These are phyloP conservation scores for Siniperca chuatsi DNA, from an alignment of 2,113 vertebrate species.

Conservation along the genomic window DNA sequence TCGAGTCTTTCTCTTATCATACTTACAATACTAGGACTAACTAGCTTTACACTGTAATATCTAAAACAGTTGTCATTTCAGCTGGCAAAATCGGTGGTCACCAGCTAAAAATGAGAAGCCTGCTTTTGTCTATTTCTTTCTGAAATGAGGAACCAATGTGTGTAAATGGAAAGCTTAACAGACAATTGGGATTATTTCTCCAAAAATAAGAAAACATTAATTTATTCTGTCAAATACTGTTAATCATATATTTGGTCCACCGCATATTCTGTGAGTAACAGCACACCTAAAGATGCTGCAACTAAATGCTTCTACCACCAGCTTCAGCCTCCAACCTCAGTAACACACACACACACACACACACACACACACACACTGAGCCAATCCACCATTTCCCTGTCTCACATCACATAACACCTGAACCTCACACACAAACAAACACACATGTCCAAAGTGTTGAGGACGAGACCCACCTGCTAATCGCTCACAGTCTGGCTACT, in stretches of 20 bases:
- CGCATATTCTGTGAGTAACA: not conserved
- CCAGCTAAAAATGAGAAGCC: not conserved
- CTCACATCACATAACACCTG: conserved; percentile 67
- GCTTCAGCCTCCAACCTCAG: not conserved
- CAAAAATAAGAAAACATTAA: not conserved
- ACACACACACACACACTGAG: not conserved
- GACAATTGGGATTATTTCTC: not conserved
- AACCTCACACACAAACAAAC: conserved; percentile 68
- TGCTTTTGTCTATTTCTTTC: too few species aligned
- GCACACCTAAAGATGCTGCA: conserved; percentile 15
- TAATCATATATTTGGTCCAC: not conserved
- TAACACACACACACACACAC: not conserved
- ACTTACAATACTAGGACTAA: not conserved
- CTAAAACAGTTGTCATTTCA: too few species aligned
- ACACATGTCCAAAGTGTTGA: conserved; percentile 57
- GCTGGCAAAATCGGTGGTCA: not conserved
- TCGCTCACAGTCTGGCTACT: conserved; percentile 65
- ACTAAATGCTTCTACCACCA: conserved; percentile 7
- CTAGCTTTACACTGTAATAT: not conserved
- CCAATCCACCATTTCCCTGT: conserved; percentile 48
- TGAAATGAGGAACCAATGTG: too few species aligned
- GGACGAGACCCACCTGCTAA: conserved; percentile 76
- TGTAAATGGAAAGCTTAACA: not conserved
- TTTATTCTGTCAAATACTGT: not conserved
- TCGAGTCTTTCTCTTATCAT: too few species aligned